A percentile compares a stretch with the other conserved stretches of the same genome.
These are phyloP conservation scores for Eolophus roseicapilla DNA, from an alignment of 2,113 vertebrate genomes.

Conservation along the genomic window DNA sequence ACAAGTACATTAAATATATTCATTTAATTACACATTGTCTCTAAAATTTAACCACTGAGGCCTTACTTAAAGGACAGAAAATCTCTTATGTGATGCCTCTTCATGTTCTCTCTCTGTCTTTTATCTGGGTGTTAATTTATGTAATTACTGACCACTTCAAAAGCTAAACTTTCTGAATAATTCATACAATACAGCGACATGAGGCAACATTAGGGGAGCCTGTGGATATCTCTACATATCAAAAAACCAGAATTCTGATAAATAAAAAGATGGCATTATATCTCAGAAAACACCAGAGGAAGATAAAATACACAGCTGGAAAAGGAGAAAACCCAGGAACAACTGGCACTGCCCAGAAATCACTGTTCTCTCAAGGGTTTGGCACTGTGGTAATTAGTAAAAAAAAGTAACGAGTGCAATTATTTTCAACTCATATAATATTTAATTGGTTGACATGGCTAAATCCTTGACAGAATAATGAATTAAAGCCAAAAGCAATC, in stretches of 20 bases:
- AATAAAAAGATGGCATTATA: background rate
- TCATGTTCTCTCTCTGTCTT: background rate
- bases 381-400: background rate
- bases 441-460: constrained; percentile 20
- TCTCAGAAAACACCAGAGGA: background rate
- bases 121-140: background rate
- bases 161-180: constrained; percentile 55
- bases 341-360: background rate
- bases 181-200: background rate
- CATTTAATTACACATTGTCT: constrained; percentile 7
- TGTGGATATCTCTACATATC: constrained; percentile 5
- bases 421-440: constrained; percentile 9
- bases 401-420: background rate
- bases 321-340: background rate
- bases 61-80: background rate
- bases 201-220: background rate
- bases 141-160: constrained; percentile 54
- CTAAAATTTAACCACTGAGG: background rate
- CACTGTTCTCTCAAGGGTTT: background rate
- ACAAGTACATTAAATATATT: background rate
- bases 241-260: background rate
- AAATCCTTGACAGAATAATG: constrained; percentile 19
- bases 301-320: background rate
- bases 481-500: background rate
- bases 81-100: background rate